Percentiles rank a stretch among this genome's conserved stretches.
Conservation (phyloP, 2,113 vertebrate species). For the Cricetomys ansorgei region DNA sequence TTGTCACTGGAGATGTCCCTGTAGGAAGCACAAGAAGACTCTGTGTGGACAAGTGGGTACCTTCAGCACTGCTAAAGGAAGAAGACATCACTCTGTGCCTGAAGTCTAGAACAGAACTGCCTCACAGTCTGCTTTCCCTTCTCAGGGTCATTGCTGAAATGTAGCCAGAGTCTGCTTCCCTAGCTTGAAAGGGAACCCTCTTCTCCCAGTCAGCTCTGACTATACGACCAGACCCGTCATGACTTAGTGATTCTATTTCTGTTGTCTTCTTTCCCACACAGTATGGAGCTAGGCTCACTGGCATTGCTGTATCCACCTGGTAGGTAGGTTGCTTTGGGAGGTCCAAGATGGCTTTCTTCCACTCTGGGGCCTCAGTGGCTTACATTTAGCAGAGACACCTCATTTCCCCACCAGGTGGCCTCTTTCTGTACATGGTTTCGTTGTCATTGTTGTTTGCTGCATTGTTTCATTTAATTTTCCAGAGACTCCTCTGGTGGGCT, state of each 20-base stretch:
- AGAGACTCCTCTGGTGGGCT: background rate
- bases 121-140: background rate
- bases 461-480: background rate
- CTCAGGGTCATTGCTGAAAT: background rate
- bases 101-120: background rate
- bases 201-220: background rate
- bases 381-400: background rate
- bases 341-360: background rate
- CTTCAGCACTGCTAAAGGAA: background rate
- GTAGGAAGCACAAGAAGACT: background rate
- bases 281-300: background rate
- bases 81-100: background rate
- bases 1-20: background rate
- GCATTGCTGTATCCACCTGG: background rate
- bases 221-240: background rate
- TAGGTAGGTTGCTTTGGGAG: background rate
- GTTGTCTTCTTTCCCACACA: background rate
- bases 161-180: background rate
- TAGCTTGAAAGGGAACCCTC: background rate
- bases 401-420: conserved; percentile 50
- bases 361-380: background rate
- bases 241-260: background rate
- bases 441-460: background rate
- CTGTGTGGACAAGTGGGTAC: background rate
- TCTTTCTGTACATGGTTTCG: conserved; percentile 30